Evolutionary conservation across 2,797 vertebrate species (phyloP).

Genomic region (Lophura swinhoii): DNA sequence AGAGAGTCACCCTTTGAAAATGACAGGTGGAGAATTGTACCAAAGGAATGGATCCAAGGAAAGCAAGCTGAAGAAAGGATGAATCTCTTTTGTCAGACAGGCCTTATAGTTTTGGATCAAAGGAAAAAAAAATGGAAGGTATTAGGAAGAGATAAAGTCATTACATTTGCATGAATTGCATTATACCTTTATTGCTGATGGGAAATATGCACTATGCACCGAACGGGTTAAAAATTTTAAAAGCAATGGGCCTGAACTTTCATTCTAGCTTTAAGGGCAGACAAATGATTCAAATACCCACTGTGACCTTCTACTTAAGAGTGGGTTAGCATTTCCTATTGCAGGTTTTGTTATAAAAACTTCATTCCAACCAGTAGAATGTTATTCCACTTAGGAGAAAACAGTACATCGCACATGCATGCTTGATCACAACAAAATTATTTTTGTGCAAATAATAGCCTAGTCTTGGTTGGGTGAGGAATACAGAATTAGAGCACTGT

Average conservation of each 20-base stretch:
- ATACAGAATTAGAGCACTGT: neutral
- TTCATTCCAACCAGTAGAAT: neutral
- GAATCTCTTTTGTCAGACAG: neutral
- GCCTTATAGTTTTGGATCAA: neutral
- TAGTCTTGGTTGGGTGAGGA: accelerated
- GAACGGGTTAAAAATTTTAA: neutral
- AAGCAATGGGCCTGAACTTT: neutral
- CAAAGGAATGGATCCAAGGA: neutral
- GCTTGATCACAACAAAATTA: neutral
- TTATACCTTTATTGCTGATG: neutral
- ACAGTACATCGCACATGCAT: neutral
- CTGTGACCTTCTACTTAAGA: neutral
- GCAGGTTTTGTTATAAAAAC: neutral
- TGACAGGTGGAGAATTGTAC: neutral
- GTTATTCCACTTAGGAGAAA: neutral
- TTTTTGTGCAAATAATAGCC: neutral
- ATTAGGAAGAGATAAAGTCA: neutral
- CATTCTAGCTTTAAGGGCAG: neutral
- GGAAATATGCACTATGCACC: neutral
- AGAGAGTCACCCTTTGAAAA: neutral
- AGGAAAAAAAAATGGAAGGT: neutral
- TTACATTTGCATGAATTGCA: neutral
- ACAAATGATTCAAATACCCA: neutral
- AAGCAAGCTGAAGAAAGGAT: neutral
- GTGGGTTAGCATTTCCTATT: neutral